A percentile compares a stretch with the other conserved stretches of the same genome.
Conservation (phyloP, 1,140 invertebrate species). For the Zaprionus vittiger region DNA sequence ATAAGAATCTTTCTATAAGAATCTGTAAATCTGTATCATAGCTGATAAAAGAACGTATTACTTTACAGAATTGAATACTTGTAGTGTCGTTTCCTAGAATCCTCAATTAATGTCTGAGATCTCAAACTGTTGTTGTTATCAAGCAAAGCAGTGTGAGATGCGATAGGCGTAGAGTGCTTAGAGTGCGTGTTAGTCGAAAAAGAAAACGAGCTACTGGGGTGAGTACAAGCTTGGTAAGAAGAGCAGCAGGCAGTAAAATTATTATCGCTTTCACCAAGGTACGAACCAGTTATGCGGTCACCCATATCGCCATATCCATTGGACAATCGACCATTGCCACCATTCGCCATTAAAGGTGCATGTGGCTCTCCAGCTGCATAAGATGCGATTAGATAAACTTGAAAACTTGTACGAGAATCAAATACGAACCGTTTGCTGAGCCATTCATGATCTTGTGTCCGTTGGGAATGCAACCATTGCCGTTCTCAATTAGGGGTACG, state of each 20-base stretch:
- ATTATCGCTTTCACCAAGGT: slow-evolving; percentile 49
- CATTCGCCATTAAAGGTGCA: slow-evolving; percentile 58
- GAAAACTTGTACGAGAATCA: neutral
- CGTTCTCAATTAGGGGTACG: slow-evolving; percentile 58
- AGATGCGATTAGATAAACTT: neutral
- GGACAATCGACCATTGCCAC: slow-evolving; percentile 37
- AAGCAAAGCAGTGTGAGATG: slow-evolving; percentile 69
- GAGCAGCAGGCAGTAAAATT: slow-evolving; percentile 65
- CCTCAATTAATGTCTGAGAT: slow-evolving; percentile 21
- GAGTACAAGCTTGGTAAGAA: slow-evolving; percentile 41
- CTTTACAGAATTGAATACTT: slow-evolving; percentile 77
- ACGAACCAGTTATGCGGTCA: slow-evolving; percentile 63
- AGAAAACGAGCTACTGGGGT: slow-evolving; percentile 64
- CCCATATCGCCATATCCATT: slow-evolving; percentile 40
- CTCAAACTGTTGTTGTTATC: slow-evolving; percentile 29
- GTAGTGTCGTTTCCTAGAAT: slow-evolving; percentile 68
- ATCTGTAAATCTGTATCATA: neutral
- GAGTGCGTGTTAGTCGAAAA: slow-evolving; percentile 53
- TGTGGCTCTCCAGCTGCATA: slow-evolving; percentile 49
- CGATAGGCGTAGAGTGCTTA: slow-evolving; percentile 27
- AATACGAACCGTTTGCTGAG: slow-evolving; percentile 19
- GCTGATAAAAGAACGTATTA: neutral
- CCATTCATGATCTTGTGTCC: slow-evolving; percentile 45
- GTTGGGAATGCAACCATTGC: slow-evolving; percentile 41
- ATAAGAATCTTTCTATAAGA: neutral